A percentile compares a stretch with the other conserved stretches of the same genome.
Conservation (phyloP, 2,797 vertebrate genomes). For the Dendrocincla fuliginosa region DNA sequence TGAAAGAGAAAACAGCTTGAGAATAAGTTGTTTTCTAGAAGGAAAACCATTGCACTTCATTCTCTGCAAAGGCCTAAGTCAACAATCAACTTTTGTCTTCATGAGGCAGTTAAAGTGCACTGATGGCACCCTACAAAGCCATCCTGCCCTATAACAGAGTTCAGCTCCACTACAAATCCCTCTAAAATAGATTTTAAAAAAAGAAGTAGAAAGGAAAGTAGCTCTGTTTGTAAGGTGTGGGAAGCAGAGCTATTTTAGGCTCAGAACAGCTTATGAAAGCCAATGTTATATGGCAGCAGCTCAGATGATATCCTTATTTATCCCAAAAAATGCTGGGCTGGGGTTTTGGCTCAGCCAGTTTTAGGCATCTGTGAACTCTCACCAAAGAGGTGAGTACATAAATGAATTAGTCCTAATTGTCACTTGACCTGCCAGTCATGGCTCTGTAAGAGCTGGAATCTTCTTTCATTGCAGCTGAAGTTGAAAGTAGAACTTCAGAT, state of each 20-base stretch:
- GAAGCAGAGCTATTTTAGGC: constrained; percentile 53
- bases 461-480: not conserved
- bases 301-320: constrained; percentile 25
- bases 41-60: not conserved
- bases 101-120: not conserved
- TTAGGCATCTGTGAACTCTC: not conserved
- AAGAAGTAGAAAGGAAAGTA: not conserved
- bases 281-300: constrained; percentile 20
- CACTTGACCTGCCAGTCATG: not conserved
- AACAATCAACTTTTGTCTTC: not conserved
- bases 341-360: constrained; percentile 5
- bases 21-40: not conserved
- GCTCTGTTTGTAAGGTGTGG: constrained; percentile 34
- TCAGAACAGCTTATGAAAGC: constrained; percentile 46
- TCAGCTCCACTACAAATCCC: not conserved
- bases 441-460: not conserved
- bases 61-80: not conserved
- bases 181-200: not conserved
- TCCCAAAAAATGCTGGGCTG: constrained; percentile 6
- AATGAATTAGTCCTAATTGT: not conserved
- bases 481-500: not conserved
- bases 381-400: not conserved
- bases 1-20: not conserved
- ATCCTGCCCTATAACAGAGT: constrained; percentile 7
- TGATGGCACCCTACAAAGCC: not conserved